Conservation (phyloP, 2,797 vertebrate genomes). For the Tenualosa ilisha region DNA sequence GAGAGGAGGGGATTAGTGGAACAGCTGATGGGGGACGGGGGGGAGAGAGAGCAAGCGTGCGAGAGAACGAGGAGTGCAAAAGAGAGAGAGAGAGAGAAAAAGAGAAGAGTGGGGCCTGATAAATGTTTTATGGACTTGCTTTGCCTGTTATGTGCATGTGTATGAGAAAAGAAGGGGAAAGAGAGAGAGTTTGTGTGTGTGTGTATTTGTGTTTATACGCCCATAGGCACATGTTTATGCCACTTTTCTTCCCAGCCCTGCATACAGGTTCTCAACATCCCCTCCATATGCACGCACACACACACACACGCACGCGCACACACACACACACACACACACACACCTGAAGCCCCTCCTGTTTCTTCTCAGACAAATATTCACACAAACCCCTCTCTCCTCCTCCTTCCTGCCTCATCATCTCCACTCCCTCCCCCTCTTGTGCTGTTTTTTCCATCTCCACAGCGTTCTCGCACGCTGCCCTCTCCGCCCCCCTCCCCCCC, state of each 20-base stretch:
- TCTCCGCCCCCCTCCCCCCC: background rate
- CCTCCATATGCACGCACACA: background rate
- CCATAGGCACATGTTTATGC: background rate
- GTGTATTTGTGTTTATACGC: background rate
- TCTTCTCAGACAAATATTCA: background rate
- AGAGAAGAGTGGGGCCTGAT: background rate
- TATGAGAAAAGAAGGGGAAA: conserved; percentile 52
- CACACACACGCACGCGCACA: background rate
- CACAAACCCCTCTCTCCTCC: background rate
- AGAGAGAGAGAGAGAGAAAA: conserved; percentile 2
- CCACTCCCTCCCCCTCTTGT: background rate
- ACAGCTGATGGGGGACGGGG: background rate
- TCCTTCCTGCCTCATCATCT: background rate
- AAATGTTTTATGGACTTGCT: conserved; percentile 7
- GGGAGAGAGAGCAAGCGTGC: background rate
- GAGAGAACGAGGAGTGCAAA: too few species aligned
- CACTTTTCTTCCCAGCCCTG: background rate
- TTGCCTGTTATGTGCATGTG: conserved; percentile 68
- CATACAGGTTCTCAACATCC: background rate
- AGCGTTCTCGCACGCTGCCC: background rate
- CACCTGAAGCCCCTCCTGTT: background rate
- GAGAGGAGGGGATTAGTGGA: conserved; percentile 5
- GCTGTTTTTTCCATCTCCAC: background rate
- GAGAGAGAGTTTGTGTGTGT: conserved; percentile 37
- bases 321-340: background rate